Evolutionary conservation across 1,140 invertebrate species (phyloP), one percentile per base, ranked within the genome.

Genomic region (Eurosta solidaginis): DNA sequence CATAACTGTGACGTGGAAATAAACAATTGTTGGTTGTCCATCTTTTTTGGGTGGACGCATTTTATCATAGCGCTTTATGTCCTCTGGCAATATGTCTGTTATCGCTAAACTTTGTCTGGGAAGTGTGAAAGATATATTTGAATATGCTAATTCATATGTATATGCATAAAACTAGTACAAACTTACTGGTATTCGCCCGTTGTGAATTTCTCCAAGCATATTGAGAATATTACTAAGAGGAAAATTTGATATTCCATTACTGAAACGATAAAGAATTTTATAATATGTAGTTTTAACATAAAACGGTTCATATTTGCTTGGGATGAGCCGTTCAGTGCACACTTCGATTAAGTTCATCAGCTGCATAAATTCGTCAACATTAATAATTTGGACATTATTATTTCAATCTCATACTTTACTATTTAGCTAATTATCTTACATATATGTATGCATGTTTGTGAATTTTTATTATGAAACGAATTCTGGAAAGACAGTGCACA

Each of bases 1-100:
- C 94, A 97, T 96, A 9, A 97, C 96, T 0, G 96, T 97, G 1
- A 97, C 96, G 85, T 97, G 96, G 88, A 97, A 96, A 87, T 93
- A 93, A 3, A 97, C 96, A 25, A 92, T 93, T 1, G 95, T 96
- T 0, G 96, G 93, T 79, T 94, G 92, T 5, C 95, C 95, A 87
- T 95, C 94, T 84, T 94, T 94, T 83, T 96, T 96, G 1, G 95
- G 95, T 1, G 95, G 95, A 74, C 94, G 88, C 94, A 96, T 96
- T 90, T 96, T 96, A 84, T 96, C 95, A 83, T 96, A 96, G 50
- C 93, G 90, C 59, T 94, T 94, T 2, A 93, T 93, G 87, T 96
- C 93, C 85, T 96, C 94, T 0, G 95, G 95, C 33, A 96, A 88
- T 73, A 96, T 92, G 85, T 96, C 95, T 83, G 92, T 92, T 81